Percentiles rank a stretch among this genome's conserved stretches.
Conservation (phyloP, 2,113 vertebrate genomes). For the Varanus salvator region DNA sequence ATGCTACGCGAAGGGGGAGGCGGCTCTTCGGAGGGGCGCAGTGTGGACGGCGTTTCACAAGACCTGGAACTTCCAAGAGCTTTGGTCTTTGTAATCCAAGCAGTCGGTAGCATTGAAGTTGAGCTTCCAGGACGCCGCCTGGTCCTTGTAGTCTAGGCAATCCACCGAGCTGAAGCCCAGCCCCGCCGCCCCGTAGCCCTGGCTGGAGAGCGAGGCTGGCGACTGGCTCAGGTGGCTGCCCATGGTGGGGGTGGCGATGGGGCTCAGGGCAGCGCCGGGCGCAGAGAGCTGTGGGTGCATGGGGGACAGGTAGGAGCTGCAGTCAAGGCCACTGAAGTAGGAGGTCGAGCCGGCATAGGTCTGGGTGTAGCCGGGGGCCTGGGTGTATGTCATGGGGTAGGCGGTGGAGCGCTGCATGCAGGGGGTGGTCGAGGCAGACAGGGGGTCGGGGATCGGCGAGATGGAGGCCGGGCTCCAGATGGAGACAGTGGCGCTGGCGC, state of each 20-base stretch:
- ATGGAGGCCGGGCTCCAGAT: slow-evolving; percentile 90
- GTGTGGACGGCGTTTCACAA: slow-evolving; percentile 71
- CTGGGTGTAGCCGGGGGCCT: slow-evolving; percentile 81
- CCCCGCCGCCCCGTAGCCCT: slow-evolving; percentile 83
- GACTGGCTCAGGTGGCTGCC: slow-evolving; percentile 84
- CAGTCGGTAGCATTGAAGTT: slow-evolving; percentile 88
- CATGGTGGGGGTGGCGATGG: slow-evolving; percentile 83
- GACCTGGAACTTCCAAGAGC: slow-evolving; percentile 92
- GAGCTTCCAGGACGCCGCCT: slow-evolving; percentile 85
- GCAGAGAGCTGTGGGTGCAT: slow-evolving; percentile 87
- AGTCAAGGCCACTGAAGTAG: slow-evolving; percentile 88
- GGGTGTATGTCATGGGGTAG: slow-evolving; percentile 86
- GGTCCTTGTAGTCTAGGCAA: slow-evolving; percentile 91
- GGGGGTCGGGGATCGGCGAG: slow-evolving; percentile 84
- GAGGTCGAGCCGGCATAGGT: slow-evolving; percentile 83
- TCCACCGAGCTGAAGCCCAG: slow-evolving; percentile 85
- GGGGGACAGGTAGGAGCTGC: slow-evolving; percentile 88
- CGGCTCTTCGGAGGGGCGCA: neutral
- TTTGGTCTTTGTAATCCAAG: slow-evolving; percentile 92
- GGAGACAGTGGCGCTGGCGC: slow-evolving; percentile 83
- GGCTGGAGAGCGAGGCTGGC: slow-evolving; percentile 81
- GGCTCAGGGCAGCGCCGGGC: slow-evolving; percentile 84
- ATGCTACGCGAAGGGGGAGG: neutral
- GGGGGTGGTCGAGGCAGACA: slow-evolving; percentile 76
- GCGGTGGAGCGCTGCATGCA: slow-evolving; percentile 81